phyloP scores from a whole-genome alignment of 2,888 invertebrate genomes.

The Andrena trimmerana region DNA sequence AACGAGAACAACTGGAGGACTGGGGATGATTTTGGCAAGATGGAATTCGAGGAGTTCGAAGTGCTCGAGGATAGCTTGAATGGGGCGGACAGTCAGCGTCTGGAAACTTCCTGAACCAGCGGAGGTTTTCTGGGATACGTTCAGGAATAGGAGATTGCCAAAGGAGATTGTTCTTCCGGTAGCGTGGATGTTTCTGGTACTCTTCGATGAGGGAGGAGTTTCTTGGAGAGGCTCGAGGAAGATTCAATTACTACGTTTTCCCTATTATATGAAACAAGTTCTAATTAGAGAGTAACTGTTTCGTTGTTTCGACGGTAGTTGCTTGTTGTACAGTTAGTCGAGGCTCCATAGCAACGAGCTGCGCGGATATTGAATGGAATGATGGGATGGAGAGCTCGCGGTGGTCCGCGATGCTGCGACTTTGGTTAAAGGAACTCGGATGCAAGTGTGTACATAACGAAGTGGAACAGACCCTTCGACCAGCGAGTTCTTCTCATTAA shows the following conservation, averaged over 20 bases:
- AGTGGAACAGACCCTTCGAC: neutral
- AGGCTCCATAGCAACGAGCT: constrained; percentile 51
- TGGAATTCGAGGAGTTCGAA: constrained; percentile 94
- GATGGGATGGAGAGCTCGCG: neutral
- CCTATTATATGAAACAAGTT: neutral
- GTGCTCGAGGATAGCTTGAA: constrained; percentile 89
- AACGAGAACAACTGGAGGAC: constrained; percentile 87
- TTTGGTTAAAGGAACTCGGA: neutral
- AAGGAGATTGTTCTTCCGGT: constrained; percentile 26
- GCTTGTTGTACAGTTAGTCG: constrained; percentile 34
- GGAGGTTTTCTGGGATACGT: neutral
- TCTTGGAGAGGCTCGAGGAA: neutral
- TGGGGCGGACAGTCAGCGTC: constrained; percentile 69
- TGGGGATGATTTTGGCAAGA: constrained; percentile 90
- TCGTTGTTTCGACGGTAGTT: neutral
- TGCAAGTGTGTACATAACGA: constrained; percentile 38
- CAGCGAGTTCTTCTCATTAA: constrained; percentile 8
- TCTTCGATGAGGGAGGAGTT: neutral
- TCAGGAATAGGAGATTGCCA: constrained; percentile 23
- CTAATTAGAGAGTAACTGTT: neutral
- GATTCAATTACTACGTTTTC: neutral
- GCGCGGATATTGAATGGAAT: constrained; percentile 20
- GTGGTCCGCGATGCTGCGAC: neutral
- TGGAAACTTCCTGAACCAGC: constrained; percentile 47
- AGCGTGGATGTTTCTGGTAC: constrained; percentile 15